Evolutionary conservation across 1,140 invertebrate species (phyloP).

Genomic region (Drosophila kikkawai): DNA sequence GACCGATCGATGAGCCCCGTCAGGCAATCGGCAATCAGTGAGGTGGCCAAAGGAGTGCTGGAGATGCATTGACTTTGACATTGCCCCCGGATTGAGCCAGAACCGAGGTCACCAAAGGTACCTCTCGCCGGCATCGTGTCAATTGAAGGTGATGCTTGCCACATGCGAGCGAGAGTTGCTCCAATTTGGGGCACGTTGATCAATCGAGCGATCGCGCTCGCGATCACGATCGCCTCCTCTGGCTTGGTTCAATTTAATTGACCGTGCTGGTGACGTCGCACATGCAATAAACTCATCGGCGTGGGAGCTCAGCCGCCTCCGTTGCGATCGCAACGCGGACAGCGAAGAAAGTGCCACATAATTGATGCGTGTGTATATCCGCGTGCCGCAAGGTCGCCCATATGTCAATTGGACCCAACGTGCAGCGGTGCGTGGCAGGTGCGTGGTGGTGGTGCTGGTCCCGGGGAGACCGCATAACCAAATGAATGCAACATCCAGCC

Average conservation of each 20-base stretch:
- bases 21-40: slow-evolving; percentile 3
- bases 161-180: slow-evolving; percentile 34
- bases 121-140: slow-evolving; percentile 15
- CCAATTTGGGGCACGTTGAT: slow-evolving; percentile 52
- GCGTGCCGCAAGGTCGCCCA: slow-evolving; percentile 39
- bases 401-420: slow-evolving; percentile 35
- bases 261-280: slow-evolving; percentile 64
- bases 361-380: slow-evolving; percentile 62
- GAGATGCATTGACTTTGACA: slow-evolving; percentile 53
- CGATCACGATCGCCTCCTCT: slow-evolving; percentile 22
- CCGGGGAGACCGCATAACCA: slow-evolving; percentile 14
- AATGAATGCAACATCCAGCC: slow-evolving; percentile 27
- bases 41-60: background rate
- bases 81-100: slow-evolving; percentile 51
- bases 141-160: slow-evolving; percentile 62
- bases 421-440: slow-evolving; percentile 40
- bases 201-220: slow-evolving; percentile 48
- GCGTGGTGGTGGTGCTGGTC: slow-evolving; percentile 15
- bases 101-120: background rate
- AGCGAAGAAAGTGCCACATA: slow-evolving; percentile 69
- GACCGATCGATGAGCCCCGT: slow-evolving; percentile 19
- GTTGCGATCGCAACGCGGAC: background rate
- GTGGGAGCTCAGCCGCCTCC: slow-evolving; percentile 48
- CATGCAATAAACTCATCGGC: slow-evolving; percentile 53
- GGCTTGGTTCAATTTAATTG: slow-evolving; percentile 74